phyloP scores from a whole-genome alignment of 2,888 invertebrate genomes.

The Geophilus truncorum region DNA sequence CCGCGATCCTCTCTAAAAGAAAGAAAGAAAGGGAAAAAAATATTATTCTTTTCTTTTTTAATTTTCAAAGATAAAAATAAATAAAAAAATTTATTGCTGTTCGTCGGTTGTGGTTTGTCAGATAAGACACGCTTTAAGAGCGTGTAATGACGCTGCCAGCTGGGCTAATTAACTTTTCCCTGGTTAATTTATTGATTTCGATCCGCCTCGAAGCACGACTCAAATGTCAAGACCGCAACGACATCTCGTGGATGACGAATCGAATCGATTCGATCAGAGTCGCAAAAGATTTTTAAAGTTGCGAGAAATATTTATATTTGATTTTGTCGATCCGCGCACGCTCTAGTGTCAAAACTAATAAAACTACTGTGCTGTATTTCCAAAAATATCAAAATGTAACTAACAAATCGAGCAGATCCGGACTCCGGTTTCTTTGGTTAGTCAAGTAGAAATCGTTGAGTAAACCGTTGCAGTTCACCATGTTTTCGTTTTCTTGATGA shows the following conservation, averaged over 20 bases:
- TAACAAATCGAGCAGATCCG: neutral
- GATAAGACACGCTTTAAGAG: neutral
- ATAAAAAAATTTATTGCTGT: neutral
- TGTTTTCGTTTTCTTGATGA: slow-evolving; percentile 7
- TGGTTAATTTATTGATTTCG: neutral
- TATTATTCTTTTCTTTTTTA: neutral
- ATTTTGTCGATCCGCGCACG: too few species aligned
- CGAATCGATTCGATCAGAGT: neutral
- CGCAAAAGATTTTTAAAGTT: too few species aligned
- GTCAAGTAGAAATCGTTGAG: neutral
- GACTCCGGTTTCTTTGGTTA: neutral
- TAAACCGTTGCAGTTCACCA: slow-evolving; percentile 23
- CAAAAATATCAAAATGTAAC: neutral
- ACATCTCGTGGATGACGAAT: neutral
- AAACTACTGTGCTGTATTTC: neutral
- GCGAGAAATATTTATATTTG: too few species aligned
- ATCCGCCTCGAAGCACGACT: neutral
- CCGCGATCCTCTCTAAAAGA: slow-evolving; percentile 31
- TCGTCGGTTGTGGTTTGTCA: neutral
- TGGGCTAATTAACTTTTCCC: neutral
- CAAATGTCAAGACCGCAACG: neutral
- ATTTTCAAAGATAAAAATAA: too few species aligned
- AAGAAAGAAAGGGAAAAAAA: neutral
- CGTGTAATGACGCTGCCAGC: neutral
- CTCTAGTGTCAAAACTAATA: too few species aligned